These are phyloP conservation scores for Balanococcus diminutus DNA, from an alignment of 2,888 invertebrate species.

Conservation along the genomic window DNA sequence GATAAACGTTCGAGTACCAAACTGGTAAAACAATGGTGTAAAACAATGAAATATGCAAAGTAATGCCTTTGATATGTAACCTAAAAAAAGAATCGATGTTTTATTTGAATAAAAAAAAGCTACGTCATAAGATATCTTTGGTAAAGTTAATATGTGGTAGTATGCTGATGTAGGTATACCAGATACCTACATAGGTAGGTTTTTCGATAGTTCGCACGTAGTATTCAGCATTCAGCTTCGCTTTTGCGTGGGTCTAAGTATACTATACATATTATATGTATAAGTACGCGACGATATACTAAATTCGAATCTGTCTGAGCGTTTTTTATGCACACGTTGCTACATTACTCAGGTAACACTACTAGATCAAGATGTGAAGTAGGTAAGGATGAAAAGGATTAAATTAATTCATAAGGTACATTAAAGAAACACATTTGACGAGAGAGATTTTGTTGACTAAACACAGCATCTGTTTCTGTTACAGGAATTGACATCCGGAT, in stretches of 20 bases:
- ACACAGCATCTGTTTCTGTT: constrained; percentile 61
- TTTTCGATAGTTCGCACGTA: not conserved
- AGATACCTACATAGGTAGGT: not conserved
- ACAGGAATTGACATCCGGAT: constrained; percentile 64
- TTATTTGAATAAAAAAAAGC: not conserved
- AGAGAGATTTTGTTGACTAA: constrained; percentile 22
- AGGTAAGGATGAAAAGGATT: not conserved
- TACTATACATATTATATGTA: not conserved
- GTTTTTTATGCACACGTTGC: not conserved
- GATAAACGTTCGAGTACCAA: too few relatives aligned
- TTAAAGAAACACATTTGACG: constrained; percentile 4
- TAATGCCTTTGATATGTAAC: not conserved
- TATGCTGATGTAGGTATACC: too few relatives aligned
- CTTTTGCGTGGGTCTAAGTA: not conserved
- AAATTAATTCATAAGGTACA: constrained; percentile 15
- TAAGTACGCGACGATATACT: not conserved
- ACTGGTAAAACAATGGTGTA: not conserved
- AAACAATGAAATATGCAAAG: constrained; percentile 23
- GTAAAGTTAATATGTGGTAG: not conserved
- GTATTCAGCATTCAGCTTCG: too few relatives aligned
- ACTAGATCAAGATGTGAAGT: not conserved
- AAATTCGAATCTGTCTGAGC: not conserved
- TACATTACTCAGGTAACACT: not conserved
- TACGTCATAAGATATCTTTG: not conserved
- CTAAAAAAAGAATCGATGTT: not conserved